phyloP scores from a whole-genome alignment of 2,113 vertebrate genomes.

The Cranoglanis bouderius region DNA sequence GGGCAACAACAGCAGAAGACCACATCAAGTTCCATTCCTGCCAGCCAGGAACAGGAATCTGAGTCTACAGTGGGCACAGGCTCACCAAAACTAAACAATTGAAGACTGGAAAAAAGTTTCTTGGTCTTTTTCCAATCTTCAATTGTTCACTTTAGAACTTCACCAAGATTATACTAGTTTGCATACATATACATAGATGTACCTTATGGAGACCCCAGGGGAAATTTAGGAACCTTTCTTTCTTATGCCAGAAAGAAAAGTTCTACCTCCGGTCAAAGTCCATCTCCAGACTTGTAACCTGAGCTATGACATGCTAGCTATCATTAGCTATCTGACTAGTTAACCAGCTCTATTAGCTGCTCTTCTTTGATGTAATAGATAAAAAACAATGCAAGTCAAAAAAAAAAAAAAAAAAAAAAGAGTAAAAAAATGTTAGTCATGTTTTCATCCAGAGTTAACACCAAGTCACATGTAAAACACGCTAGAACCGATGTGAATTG shows the following conservation, averaged over 20 bases:
- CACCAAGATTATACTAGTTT: not conserved
- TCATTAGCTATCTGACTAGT: not conserved
- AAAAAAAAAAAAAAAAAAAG: too few relatives aligned
- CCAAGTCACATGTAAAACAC: not conserved
- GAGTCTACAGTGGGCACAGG: not conserved
- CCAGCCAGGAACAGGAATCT: not conserved
- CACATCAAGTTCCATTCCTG: not conserved
- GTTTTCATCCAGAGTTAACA: not conserved
- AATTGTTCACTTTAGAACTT: not conserved
- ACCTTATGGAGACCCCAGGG: not conserved
- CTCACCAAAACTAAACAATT: not conserved
- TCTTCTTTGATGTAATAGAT: not conserved
- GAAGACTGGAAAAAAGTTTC: not conserved
- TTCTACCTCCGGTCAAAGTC: not conserved
- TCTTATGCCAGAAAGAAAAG: not conserved
- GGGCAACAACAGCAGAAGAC: not conserved
- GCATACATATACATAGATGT: not conserved
- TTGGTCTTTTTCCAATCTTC: not conserved
- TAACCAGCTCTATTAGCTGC: not conserved
- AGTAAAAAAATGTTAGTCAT: not conserved
- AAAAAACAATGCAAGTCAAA: too few relatives aligned
- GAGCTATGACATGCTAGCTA: not conserved
- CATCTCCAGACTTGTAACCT: not conserved
- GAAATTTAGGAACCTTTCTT: not conserved
- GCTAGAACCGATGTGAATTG: not conserved